A percentile compares a stretch with the other conserved stretches of the same genome.
Evolutionary conservation across 53 echinoderm and acorn worm species (phyloP).

Genomic region (Astropecten irregularis): DNA sequence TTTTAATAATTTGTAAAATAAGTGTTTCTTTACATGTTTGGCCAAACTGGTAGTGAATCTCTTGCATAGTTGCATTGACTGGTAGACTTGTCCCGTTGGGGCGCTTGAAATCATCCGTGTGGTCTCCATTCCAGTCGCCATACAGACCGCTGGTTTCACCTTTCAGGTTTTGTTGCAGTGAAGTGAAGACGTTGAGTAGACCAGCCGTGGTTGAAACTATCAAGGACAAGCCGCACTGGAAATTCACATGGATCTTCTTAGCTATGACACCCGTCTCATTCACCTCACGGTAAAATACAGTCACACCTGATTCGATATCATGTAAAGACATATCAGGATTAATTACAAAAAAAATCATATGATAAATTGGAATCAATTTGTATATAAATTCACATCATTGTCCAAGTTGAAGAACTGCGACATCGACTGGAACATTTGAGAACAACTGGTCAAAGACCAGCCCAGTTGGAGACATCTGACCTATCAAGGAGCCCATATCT

Average conservation of each 20-base stretch:
- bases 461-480: no score
- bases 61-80: not conserved
- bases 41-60: conserved; percentile 14
- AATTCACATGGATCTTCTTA: not conserved
- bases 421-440: no score
- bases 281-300: not conserved
- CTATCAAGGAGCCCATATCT: no score
- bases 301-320: no score
- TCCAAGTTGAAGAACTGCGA: no score
- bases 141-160: conserved; percentile 15
- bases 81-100: not conserved
- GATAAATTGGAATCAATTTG: no score
- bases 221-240: conserved; percentile 12
- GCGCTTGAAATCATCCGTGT: not conserved
- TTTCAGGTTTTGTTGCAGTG: not conserved
- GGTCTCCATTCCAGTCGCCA: conserved; percentile 16
- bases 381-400: no score
- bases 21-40: conserved; percentile 30
- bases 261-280: not conserved
- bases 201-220: not conserved
- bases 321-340: no score
- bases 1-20: not conserved
- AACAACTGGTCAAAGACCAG: no score
- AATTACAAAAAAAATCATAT: no score
- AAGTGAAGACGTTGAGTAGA: conserved; percentile 1